Conservation (phyloP, 2,113 vertebrate species). For the Lycocorax pyrrhopterus region DNA sequence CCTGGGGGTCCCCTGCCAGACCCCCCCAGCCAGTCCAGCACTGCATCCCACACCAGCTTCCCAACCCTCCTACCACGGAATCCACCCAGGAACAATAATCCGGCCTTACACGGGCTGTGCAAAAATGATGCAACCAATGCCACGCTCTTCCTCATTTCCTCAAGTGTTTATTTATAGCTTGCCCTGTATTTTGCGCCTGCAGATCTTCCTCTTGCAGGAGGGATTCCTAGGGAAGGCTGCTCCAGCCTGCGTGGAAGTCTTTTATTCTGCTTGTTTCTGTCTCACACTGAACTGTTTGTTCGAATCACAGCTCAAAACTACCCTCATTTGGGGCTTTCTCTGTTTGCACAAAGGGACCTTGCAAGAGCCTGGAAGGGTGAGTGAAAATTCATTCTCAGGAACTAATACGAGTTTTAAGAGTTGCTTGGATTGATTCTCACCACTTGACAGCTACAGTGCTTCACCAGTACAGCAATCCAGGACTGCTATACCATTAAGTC, state of each 20-base stretch:
- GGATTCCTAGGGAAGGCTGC: neutral
- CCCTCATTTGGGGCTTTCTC: neutral
- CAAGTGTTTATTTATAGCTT: neutral
- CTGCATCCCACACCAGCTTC: neutral
- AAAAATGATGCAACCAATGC: neutral
- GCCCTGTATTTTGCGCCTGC: neutral
- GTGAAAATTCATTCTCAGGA: neutral
- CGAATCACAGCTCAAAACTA: neutral
- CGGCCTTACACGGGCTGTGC: rapidly evolving
- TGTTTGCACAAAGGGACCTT: neutral
- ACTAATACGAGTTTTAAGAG: neutral
- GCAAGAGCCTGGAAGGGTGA: neutral
- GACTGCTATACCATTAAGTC: neutral
- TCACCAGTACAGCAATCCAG: neutral
- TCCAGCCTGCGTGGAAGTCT: neutral
- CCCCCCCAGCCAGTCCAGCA: neutral
- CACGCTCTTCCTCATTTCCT: neutral
- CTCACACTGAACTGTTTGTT: neutral
- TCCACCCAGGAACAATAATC: neutral
- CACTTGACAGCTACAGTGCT: neutral
- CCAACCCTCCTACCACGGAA: neutral
- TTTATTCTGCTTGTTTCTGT: neutral
- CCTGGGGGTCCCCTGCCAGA: neutral
- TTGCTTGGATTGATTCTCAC: neutral
- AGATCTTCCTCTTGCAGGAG: neutral